These are phyloP conservation scores for Ariolimax columbianus DNA, from an alignment of 2,888 invertebrate species.

Conservation along the genomic window DNA sequence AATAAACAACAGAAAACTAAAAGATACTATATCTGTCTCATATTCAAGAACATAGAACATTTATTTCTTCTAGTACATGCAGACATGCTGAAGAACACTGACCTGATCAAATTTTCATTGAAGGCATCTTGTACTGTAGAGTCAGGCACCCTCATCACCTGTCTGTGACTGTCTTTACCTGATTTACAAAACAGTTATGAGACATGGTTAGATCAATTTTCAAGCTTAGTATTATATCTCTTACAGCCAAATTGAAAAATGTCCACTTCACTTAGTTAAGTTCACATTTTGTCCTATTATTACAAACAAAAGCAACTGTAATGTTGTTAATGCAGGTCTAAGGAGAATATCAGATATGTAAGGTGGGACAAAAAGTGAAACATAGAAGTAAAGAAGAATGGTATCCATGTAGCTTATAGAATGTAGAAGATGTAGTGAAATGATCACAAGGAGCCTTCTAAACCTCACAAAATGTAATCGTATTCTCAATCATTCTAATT, in stretches of 20 bases:
- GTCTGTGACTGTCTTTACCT: conserved; percentile 37
- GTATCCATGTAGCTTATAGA: no score
- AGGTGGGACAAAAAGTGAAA: no score
- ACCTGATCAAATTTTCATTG: conserved; percentile 62
- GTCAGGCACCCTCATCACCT: conserved; percentile 26
- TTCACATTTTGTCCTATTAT: no score
- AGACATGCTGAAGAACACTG: conserved; percentile 22
- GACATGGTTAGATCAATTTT: not conserved
- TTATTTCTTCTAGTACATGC: not conserved
- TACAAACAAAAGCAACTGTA: no score
- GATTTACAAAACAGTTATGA: conserved; percentile 3
- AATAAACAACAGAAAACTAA: not conserved
- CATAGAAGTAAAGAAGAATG: no score
- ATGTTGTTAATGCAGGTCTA: no score
- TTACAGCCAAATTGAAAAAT: not conserved
- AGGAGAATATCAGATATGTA: no score
- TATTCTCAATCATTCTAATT: no score
- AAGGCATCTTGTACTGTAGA: conserved; percentile 48
- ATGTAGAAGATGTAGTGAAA: no score
- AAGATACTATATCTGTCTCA: not conserved
- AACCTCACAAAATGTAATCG: no score
- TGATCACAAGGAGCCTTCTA: no score
- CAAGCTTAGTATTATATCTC: not conserved
- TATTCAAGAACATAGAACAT: not conserved
- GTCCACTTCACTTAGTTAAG: no score